Evolutionary conservation across 23 tunicate genomes (phyloP), one percentile per base, ranked within the genome.

Genomic region (Trididemnum nubilum): DNA sequence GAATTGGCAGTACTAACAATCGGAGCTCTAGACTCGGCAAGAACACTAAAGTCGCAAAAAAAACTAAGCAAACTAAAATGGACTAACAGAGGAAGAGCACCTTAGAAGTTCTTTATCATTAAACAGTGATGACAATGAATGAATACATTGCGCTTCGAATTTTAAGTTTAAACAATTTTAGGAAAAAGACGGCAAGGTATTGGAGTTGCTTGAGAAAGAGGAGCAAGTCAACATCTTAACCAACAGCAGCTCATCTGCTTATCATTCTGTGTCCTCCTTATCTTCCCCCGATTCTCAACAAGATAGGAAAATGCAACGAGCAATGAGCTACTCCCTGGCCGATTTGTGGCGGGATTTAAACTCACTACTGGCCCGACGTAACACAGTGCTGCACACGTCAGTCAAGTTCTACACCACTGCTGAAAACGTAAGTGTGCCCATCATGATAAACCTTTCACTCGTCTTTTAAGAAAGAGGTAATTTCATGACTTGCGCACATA

Each of bases 271-370:
- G 12, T 44, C 54, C 9, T 44, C 54, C 9, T 44, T 15, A 7
- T 44, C 54, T 15, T 7, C 15, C 9, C 54, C 54, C 15, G 67
- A 40, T 35, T 69, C 80, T 37, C 27, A 44, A 26, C 51, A 86
- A 33, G 90, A 86, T 1, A 65, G 87, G 28, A 91, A 85, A 66
- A 60, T 85, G 86, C 85, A 91, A 40, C 77, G 59, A 76, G 97
- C 90, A 7, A 91, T 91, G 90, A 83, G 87, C 75, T 65, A 82
- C 28, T 91, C 97, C 7, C 39, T 91, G 72, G 76, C 84, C 0
- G 97, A 85, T 57, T 27, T 91, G 74, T 91, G 97, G 97, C 58
- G 65, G 30, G 90, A 91, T 12, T 58, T 85, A 34, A 86, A 81
- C 30, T 57, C 83, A 9, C 77, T 86, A 30, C 28, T 91, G 5